Conservation (phyloP, 1,140 invertebrate genomes). For the Conus ventricosus region DNA sequence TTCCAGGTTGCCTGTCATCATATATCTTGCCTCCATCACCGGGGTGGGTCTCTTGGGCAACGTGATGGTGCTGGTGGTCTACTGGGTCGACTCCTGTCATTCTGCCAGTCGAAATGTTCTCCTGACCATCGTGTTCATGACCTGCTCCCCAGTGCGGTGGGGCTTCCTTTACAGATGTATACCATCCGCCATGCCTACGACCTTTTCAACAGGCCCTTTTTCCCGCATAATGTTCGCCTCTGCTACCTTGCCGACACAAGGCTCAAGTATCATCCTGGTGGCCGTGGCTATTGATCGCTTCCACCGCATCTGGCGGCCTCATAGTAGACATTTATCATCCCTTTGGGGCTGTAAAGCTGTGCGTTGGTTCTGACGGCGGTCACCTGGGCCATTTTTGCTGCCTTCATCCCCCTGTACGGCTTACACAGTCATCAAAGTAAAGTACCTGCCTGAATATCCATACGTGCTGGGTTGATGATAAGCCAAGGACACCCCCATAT, state of each 20-base stretch:
- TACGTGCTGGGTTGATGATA: conserved; percentile 18
- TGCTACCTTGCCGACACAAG: conserved; percentile 31
- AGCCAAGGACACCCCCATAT: neutral
- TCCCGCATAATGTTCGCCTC: conserved; percentile 45
- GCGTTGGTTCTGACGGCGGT: neutral
- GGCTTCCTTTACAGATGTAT: conserved; percentile 64
- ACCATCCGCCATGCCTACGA: conserved; percentile 55
- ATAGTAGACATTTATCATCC: conserved; percentile 6
- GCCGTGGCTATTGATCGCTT: conserved; percentile 45
- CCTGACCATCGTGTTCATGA: conserved; percentile 58
- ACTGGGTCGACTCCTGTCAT: conserved; percentile 46
- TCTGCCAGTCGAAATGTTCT: conserved; percentile 60
- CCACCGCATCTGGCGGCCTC: conserved; percentile 38
- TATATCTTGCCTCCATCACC: conserved; percentile 5
- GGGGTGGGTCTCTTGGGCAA: conserved; percentile 58
- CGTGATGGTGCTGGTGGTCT: conserved; percentile 50
- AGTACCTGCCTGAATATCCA: neutral
- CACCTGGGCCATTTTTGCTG: neutral
- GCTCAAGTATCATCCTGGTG: conserved; percentile 34
- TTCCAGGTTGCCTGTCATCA: neutral
- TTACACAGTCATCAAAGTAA: conserved; percentile 11
- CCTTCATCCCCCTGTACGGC: conserved; percentile 34
- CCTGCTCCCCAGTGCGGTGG: conserved; percentile 56
- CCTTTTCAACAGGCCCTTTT: conserved; percentile 31
- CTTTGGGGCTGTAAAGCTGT: neutral